Evolutionary conservation across 2,797 vertebrate genomes (phyloP), one percentile per base, ranked within the genome.

Genomic region (Periophthalmus magnuspinnatus): DNA sequence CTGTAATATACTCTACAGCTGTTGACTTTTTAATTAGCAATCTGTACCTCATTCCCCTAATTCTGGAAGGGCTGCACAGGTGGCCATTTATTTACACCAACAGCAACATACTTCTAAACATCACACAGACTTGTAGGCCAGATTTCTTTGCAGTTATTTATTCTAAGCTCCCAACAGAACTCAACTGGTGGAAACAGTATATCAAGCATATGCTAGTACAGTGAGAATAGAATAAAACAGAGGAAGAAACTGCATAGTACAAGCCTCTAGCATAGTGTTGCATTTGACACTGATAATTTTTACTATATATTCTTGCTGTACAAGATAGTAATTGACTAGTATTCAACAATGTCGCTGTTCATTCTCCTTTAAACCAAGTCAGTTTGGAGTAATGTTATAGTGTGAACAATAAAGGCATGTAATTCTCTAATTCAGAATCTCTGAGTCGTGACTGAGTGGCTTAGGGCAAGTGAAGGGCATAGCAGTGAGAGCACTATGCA

Each of bases 401-500:
- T 45, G 38, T 63, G 19, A 45, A 63, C 21, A 17, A 63, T 63
- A 47, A 45, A 47, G 61, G 61, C 36, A 22, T 63, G 22, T 63
- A 41, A 61, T 61, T 34, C 16, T 60, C 34, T 41, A 61, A 61
- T 61, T 61, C 34, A 61, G 21, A 61, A 22, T 41, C 59, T 9
- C 61, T 69, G 65, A 72, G 71, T 69, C 72, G 74, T 77, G 69
- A 70, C 75, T 69, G 81, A 58, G 74, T 48, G 78, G 69, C 75
- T 36, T 68, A 75, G 88, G 87, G 75, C 82, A 75, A 74, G 74
- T 91, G 90, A 94, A 93, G 92, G 91, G 85, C 90, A 88, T 76
- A 72, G 74, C 79, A 89, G 78, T 71, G 62, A 83, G 86, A 90
- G 88, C 90, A 86, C 78, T 90, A 93, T 93, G 92, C 91, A 93